Base-by-base conservation (phyloP, 1,140 invertebrate species). In the Piezodorus guildinii region DNA sequence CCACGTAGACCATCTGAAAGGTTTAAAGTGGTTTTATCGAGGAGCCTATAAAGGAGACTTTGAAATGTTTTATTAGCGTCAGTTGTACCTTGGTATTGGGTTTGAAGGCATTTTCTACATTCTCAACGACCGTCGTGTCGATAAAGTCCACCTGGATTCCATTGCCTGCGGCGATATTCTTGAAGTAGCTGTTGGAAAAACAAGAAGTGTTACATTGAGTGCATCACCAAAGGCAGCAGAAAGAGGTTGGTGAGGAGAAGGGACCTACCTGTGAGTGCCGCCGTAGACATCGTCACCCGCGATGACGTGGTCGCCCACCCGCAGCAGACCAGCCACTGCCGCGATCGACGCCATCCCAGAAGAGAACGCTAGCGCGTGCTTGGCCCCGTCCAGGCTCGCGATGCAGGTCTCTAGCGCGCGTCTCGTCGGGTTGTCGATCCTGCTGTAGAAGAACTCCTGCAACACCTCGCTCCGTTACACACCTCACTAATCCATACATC, bases 261-360 rank as follows among this genome's bases (percentile, higher is more conserved):
- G n/a, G n/a, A n/a, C 9, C 2, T 60, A 69, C 68, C 86, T 78
- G 68, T 85, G 85, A 5, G 94, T 97, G 16, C 94, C 96, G 62
- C 96, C 96, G 73, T 99, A 99, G 8, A 98, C 78, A 77, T 99
- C 95, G 76, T 98, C 91, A 66, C 89, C 86, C 65, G 85, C 86
- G 34, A 99, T 72, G 8, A 99, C 80, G 73, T 98, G 93, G 75
- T 99, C 95, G 0, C 96, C 96, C 66, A 76, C 66, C 60, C 82
- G 83, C 0, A 99, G 75, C 61, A 96, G 73, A 56, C 87, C 81
- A 0, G 83, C 77, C 1, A 98, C 72, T 4, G 84, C 83, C 2
- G 85, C 87, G 0, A 83, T 87, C 0, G 94, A 86, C 27, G 91
- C 94, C 23, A 98, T 76, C 23, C 96, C 96, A 46, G 94, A 97